Evolutionary conservation across 2,113 vertebrate genomes (phyloP).

Genomic region (Oceanodroma tethys): DNA sequence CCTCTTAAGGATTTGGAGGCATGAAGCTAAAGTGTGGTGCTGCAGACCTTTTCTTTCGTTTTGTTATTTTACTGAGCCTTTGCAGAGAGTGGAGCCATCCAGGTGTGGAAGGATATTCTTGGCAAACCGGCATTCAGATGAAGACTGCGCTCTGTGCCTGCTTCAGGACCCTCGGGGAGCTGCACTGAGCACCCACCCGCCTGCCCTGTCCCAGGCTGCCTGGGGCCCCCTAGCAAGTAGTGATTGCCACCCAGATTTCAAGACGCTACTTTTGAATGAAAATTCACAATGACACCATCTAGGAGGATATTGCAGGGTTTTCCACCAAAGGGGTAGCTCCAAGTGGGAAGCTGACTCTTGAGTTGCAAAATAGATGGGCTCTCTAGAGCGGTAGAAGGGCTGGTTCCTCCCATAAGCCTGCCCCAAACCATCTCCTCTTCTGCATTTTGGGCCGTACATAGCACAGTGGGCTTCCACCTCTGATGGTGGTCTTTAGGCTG

Average conservation of each 20-base stretch:
- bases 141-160: not conserved
- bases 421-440: not conserved
- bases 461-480: not conserved
- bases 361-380: accelerated
- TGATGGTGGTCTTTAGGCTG: not conserved
- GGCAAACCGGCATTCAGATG: accelerated
- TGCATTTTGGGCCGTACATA: not conserved
- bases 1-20: not conserved
- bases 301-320: not conserved
- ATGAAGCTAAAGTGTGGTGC: not conserved
- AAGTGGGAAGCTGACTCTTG: not conserved
- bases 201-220: not conserved
- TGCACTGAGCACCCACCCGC: not conserved
- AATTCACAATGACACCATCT: not conserved
- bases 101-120: not conserved
- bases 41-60: not conserved
- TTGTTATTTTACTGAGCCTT: not conserved
- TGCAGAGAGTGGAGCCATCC: not conserved
- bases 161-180: not conserved
- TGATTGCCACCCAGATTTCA: not conserved
- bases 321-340: not conserved
- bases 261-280: accelerated
- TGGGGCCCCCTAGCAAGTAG: too few species aligned
- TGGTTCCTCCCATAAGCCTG: not conserved
- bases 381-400: not conserved